These are phyloP conservation scores for Rosalia funebris DNA, from an alignment of 2,888 invertebrate species.

Conservation along the genomic window DNA sequence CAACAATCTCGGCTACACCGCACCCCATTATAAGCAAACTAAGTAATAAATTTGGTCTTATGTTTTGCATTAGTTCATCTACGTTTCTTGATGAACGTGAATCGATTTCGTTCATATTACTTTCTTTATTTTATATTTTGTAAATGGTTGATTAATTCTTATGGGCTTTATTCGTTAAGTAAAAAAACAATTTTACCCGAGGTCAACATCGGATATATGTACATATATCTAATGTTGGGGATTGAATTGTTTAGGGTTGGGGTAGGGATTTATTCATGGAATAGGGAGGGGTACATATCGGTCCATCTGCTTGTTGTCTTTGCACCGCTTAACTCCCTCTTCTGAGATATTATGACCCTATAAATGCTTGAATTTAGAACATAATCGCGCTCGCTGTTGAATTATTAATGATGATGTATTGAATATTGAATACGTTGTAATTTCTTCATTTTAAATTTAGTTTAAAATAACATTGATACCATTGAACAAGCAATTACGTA, in stretches of 20 bases:
- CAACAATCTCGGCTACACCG: conserved; percentile 34
- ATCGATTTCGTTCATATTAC: not conserved
- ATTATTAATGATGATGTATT: conserved; percentile 11
- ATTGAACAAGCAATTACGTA: too few relatives aligned
- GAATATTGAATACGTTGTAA: too few relatives aligned
- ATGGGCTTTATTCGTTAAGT: conserved; percentile 5
- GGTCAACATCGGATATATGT: not conserved
- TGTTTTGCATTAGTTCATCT: not conserved
- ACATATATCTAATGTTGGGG: not conserved
- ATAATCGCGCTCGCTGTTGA: conserved; percentile 4
- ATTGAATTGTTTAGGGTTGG: conserved; percentile 7
- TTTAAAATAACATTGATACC: too few relatives aligned
- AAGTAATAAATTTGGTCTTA: conserved; percentile 13
- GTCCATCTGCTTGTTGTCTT: conserved; percentile 41
- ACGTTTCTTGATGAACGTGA: not conserved
- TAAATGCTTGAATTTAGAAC: conserved; percentile 14
- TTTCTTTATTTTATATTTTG: not conserved
- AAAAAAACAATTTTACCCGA: conserved; percentile 5
- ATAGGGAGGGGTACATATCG: conserved; percentile 17
- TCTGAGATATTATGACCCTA: conserved; percentile 7
- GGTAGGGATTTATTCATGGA: conserved; percentile 21
- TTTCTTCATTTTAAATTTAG: too few relatives aligned
- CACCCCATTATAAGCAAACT: conserved; percentile 29
- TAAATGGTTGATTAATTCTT: too few relatives aligned
- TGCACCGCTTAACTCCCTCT: conserved; percentile 22